Conservation (phyloP, 2,113 vertebrate genomes). For the Xiphorhynchus elegans region DNA sequence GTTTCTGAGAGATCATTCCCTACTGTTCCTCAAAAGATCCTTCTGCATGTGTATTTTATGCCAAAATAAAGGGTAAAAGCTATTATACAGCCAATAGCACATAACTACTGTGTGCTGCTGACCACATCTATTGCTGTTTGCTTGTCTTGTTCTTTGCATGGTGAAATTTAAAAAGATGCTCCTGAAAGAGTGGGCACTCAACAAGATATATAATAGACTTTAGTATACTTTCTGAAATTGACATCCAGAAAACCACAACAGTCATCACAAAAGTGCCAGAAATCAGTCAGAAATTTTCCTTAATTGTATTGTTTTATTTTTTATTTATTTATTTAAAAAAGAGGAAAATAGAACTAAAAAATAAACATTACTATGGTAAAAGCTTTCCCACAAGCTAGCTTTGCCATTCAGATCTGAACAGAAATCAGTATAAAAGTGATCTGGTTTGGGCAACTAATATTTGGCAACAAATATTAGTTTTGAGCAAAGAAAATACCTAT, state of each 20-base stretch:
- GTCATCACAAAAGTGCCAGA: not conserved
- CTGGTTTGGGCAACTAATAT: not conserved
- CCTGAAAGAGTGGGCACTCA: not conserved
- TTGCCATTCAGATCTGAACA: not conserved
- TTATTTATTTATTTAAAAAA: not conserved
- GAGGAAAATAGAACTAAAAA: not conserved
- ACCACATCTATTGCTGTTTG: too few relatives aligned
- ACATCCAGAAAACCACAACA: not conserved
- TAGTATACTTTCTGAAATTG: not conserved
- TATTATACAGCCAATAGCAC: not conserved
- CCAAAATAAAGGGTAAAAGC: not conserved
- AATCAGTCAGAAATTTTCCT: not conserved
- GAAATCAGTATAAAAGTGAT: not conserved
- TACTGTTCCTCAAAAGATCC: not conserved
- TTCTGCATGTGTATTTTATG: not conserved
- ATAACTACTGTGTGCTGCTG: not conserved
- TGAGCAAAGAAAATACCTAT: not conserved
- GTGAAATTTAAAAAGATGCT: not conserved
- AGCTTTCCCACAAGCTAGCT: not conserved
- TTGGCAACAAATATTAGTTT: not conserved
- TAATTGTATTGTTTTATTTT: not conserved
- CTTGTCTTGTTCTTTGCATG: not conserved
- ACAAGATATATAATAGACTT: not conserved
- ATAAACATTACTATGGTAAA: rapidly evolving
- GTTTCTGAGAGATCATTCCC: not conserved